phyloP scores from a whole-genome alignment of 2,797 vertebrate species.

The Gila robusta region DNA sequence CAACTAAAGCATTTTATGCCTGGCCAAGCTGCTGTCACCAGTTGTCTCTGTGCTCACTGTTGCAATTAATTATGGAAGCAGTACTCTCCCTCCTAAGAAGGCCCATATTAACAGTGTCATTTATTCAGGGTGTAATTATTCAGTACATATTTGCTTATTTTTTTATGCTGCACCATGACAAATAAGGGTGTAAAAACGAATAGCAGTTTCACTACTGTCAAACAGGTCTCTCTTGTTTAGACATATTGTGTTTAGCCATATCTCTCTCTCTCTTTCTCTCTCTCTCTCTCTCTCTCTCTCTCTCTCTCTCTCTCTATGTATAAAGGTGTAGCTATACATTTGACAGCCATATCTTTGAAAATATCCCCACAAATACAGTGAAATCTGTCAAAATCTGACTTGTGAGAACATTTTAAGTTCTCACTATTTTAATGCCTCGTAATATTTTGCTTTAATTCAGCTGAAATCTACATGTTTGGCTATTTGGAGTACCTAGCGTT shows the following conservation, averaged over 20 bases:
- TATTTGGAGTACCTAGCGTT: neutral
- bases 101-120: conserved; percentile 60
- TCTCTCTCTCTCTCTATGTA: too few species aligned
- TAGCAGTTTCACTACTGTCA: conserved; percentile 31
- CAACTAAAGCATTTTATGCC: conserved; percentile 49
- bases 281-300: neutral
- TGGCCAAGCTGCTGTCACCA: conserved; percentile 59
- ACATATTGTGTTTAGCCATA: neutral
- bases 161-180: conserved; percentile 55
- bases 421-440: neutral
- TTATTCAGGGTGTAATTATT: conserved; percentile 58
- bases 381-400: neutral
- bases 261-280: neutral
- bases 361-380: neutral
- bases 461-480: neutral
- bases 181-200: conserved; percentile 53
- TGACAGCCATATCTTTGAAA: conserved; percentile 15
- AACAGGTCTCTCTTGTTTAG: conserved; percentile 35
- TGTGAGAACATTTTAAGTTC: neutral
- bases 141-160: conserved; percentile 47
- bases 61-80: conserved; percentile 61
- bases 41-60: conserved; percentile 57
- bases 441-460: neutral
- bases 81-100: conserved; percentile 55
- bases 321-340: neutral